Percentiles rank a stretch among this genome's conserved stretches.
phyloP scores from a whole-genome alignment of 2,888 invertebrate genomes.

The Sisyra terminalis region DNA sequence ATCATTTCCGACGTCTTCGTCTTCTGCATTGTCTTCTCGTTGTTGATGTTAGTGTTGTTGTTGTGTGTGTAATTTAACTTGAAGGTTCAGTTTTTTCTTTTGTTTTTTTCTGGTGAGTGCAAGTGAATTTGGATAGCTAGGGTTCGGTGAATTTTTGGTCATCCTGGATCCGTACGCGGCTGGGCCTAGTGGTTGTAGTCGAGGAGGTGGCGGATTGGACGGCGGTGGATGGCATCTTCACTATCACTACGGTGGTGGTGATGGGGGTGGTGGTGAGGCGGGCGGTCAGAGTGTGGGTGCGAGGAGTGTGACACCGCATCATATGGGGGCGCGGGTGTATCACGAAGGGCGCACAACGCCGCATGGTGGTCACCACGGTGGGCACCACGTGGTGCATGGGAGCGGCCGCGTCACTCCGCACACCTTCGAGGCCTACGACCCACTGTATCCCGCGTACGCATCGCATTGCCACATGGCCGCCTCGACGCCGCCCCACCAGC shows the following conservation, averaged over 20 bases:
- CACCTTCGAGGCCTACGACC: slow-evolving; percentile 3
- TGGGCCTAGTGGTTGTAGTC: slow-evolving; percentile 23
- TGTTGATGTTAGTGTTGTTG: no score
- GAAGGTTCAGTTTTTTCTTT: no score
- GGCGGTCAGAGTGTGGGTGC: slow-evolving; percentile 8
- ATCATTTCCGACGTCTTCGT: no score
- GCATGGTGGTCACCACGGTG: slow-evolving; percentile 25
- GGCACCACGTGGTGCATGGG: slow-evolving; percentile 21
- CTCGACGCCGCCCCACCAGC: not conserved
- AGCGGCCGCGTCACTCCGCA: slow-evolving; percentile 4
- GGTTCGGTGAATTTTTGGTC: slow-evolving; percentile 13
- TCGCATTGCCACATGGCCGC: not conserved
- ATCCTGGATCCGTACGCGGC: slow-evolving; percentile 33
- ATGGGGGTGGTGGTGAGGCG: not conserved
- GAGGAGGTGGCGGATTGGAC: slow-evolving; percentile 6
- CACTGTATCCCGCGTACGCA: not conserved
- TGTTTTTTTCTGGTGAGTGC: no score
- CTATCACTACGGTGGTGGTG: slow-evolving; percentile 7
- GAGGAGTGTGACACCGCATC: slow-evolving; percentile 4
- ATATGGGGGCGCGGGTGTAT: slow-evolving; percentile 19
- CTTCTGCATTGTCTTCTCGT: no score
- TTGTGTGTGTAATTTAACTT: no score
- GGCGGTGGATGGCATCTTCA: not conserved
- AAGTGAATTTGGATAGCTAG: no score
- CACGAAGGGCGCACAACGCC: slow-evolving; percentile 22